Conservation (phyloP, 2,888 invertebrate genomes). For the Priocnemis perturbator region DNA sequence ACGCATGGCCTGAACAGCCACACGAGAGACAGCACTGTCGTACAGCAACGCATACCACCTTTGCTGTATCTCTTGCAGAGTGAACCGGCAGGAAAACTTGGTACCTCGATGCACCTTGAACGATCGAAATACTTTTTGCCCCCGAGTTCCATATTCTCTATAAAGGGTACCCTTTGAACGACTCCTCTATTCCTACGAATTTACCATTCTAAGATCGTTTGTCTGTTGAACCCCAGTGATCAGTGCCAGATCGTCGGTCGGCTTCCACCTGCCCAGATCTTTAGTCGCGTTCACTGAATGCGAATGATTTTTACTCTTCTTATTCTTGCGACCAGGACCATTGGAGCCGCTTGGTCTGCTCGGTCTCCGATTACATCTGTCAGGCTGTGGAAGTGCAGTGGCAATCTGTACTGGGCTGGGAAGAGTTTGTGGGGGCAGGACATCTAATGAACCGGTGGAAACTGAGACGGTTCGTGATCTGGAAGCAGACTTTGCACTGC, state of each 20-base stretch:
- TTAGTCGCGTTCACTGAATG: conserved; percentile 84
- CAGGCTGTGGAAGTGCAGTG: conserved; percentile 62
- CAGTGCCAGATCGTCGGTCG: conserved; percentile 95
- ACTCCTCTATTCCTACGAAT: too few species aligned
- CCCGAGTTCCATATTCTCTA: neutral
- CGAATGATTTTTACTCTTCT: conserved; percentile 80
- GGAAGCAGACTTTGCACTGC: conserved; percentile 67
- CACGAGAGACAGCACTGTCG: conserved; percentile 94
- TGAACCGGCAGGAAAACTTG: conserved; percentile 97
- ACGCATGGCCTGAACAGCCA: conserved; percentile 94
- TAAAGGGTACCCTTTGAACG: too few species aligned
- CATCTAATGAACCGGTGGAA: conserved; percentile 64
- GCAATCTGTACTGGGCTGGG: conserved; percentile 64
- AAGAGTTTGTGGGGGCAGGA: conserved; percentile 61
- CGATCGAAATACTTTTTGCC: neutral
- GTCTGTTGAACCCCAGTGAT: conserved; percentile 96
- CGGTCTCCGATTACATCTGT: conserved; percentile 67
- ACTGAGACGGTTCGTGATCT: conserved; percentile 68
- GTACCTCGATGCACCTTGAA: conserved; percentile 89
- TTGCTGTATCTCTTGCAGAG: conserved; percentile 93
- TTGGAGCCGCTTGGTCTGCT: conserved; percentile 69
- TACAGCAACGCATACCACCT: conserved; percentile 97
- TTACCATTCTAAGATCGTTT: conserved; percentile 84
- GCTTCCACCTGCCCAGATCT: conserved; percentile 96
- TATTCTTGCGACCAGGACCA: conserved; percentile 70